phyloP scores from a whole-genome alignment of 2,797 vertebrate genomes.

The Poeciliopsis gracilis region DNA sequence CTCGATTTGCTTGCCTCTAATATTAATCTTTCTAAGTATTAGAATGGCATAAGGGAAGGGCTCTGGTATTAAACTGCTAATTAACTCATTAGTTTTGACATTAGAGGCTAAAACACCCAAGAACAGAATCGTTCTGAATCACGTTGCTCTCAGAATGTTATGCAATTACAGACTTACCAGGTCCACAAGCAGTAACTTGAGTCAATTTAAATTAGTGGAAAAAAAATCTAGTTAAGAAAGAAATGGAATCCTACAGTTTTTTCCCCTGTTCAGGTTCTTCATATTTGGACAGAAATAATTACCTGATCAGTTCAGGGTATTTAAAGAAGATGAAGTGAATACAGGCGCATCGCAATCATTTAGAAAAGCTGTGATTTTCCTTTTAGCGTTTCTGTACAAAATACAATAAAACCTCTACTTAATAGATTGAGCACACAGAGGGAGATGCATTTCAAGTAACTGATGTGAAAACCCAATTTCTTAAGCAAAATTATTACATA shows the following conservation, averaged over 20 bases:
- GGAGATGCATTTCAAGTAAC: too few relatives aligned
- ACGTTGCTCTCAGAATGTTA: slow-evolving; percentile 2
- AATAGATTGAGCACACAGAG: not conserved
- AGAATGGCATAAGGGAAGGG: slow-evolving; percentile 11
- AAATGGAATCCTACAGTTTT: not conserved
- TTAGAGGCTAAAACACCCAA: slow-evolving; percentile 9
- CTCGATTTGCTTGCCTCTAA: slow-evolving; percentile 15
- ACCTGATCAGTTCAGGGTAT: not conserved
- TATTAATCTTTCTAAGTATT: slow-evolving; percentile 23
- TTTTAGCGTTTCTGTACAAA: not conserved
- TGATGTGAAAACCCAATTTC: not conserved
- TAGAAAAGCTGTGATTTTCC: not conserved
- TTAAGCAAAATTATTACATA: not conserved
- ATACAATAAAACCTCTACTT: not conserved
- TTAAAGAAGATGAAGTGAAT: not conserved
- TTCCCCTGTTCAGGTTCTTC: not conserved
- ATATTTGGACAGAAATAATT: not conserved
- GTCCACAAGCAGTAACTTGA: not conserved
- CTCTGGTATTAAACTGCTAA: slow-evolving; percentile 23
- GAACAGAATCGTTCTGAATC: slow-evolving; percentile 7
- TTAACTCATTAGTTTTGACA: slow-evolving; percentile 25
- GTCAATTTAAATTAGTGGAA: not conserved
- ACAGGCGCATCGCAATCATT: not conserved
- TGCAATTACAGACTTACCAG: not conserved
- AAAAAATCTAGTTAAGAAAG: not conserved